phyloP scores from a whole-genome alignment of 2,888 invertebrate genomes.

The Drosophila eohydei region DNA sequence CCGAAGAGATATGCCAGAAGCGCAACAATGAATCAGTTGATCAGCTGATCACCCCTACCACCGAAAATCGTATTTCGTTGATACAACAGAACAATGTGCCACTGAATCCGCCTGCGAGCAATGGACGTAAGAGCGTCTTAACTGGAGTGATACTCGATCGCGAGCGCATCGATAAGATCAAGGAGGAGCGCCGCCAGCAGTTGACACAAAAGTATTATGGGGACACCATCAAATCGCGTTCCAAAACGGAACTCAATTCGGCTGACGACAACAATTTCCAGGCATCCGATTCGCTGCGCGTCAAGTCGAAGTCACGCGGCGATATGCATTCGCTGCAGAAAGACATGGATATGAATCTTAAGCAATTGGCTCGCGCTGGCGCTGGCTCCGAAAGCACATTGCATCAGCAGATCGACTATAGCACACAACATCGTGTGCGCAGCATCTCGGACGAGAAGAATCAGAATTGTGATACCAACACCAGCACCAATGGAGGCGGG shows the following conservation, averaged over 20 bases:
- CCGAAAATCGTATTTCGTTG: conserved; percentile 87
- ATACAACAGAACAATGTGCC: conserved; percentile 86
- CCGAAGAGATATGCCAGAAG: conserved; percentile 80
- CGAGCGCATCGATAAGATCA: conserved; percentile 95
- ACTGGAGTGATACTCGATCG: conserved; percentile 88
- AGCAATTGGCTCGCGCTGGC: conserved; percentile 74
- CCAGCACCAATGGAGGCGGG: conserved; percentile 38
- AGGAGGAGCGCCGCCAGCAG: conserved; percentile 94
- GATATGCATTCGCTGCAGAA: conserved; percentile 83
- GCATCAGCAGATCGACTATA: conserved; percentile 49
- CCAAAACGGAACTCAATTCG: conserved; percentile 83
- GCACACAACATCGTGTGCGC: conserved; percentile 76
- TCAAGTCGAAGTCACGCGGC: conserved; percentile 84
- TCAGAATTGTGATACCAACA: conserved; percentile 82
- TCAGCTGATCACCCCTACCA: conserved; percentile 85
- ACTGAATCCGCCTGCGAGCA: conserved; percentile 40
- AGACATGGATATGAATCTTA: conserved; percentile 83
- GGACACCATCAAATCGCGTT: conserved; percentile 89
- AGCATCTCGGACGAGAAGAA: conserved; percentile 85
- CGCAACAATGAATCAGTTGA: conserved; percentile 35
- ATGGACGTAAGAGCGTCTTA: conserved; percentile 82
- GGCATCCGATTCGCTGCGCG: conserved; percentile 79
- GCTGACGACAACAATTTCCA: conserved; percentile 82
- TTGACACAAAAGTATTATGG: conserved; percentile 94
- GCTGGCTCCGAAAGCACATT: conserved; percentile 78